Evolutionary conservation across 2,888 invertebrate genomes (phyloP).

Genomic region (Drosophila atroscutellata): DNA sequence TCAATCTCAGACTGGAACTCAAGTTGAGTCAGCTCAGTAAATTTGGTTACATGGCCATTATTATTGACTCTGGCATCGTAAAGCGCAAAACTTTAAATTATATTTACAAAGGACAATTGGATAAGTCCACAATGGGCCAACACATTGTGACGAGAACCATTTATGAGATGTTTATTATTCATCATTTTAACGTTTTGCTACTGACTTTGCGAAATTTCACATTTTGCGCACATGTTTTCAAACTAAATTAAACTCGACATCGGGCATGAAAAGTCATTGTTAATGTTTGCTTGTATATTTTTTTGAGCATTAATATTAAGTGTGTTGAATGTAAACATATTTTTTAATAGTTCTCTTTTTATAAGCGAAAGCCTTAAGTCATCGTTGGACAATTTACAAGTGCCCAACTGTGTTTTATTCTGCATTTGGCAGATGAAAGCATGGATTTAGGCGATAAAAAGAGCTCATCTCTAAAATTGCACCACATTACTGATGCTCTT

Average conservation of each 20-base stretch:
- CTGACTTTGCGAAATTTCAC: constrained; percentile 6
- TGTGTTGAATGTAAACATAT: not conserved
- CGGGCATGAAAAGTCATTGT: not conserved
- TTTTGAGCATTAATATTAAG: not conserved
- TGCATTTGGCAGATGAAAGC: not conserved
- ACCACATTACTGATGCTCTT: not conserved
- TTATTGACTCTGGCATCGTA: constrained; percentile 71
- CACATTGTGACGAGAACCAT: not conserved
- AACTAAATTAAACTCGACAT: not conserved
- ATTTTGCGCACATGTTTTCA: not conserved
- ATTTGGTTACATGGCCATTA: constrained; percentile 78
- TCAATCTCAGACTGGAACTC: constrained; percentile 32
- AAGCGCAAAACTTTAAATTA: constrained; percentile 71
- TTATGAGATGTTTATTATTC: constrained; percentile 34
- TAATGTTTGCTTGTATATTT: not conserved
- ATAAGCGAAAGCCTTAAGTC: not conserved
- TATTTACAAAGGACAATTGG: constrained; percentile 73
- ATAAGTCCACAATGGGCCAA: constrained; percentile 49
- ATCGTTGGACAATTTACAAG: not conserved
- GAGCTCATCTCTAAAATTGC: not conserved
- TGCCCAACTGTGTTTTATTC: constrained; percentile 3
- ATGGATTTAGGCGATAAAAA: not conserved
- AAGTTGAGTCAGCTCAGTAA: constrained; percentile 52
- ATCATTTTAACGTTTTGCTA: constrained; percentile 16
- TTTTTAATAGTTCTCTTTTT: not conserved